Evolutionary conservation across 2,113 vertebrate genomes (phyloP), one percentile per base, ranked within the genome.

Genomic region (Chitala chitala): DNA sequence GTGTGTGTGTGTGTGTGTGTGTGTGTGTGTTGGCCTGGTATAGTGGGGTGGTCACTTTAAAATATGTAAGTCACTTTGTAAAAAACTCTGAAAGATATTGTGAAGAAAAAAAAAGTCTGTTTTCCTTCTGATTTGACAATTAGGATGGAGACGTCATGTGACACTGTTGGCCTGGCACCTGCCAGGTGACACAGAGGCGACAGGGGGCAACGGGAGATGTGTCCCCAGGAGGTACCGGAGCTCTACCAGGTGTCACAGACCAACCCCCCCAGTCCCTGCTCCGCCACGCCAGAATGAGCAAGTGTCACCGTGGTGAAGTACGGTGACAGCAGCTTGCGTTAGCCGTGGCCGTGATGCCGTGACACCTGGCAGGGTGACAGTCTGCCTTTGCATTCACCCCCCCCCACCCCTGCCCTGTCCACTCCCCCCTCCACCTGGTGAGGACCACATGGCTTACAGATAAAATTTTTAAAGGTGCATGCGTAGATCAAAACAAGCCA

Each of bases 181-280:
- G 61, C 33, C 74, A 78, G 74, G 77, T 82, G 82, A 77, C 64
- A 75, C 59, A 59, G 72, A 71, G 50, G 20, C 20, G 48, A 64
- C 31, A 22, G 29, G 61, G 44, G 26, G 61, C 46, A 51, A 48
- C 5, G 42, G 64, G 24, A 69, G 68, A 69, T 46, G 6, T 31
- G 68, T 51, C 46, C 77, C 68, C 71, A 61, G 53, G 31, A 54
- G 76, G 66, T 69, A 36, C 71, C 73, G 42, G 64, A 71, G 68
- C 78, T 70, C 72, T 80, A 75, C 74, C 75, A 75, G 78, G 71
- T 81, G 79, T 77, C 75, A 75, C 69, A 40, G 55, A 71, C 72
- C 74, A 51, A 33, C 66, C 65, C 48, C 46, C 38, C 64, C 71
- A 63, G 78, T 80, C 69, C 36, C 42, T 56, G 48, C 24, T 59